Evolutionary conservation across 2,113 vertebrate species (phyloP).

Genomic region (Gallinago undulata): DNA sequence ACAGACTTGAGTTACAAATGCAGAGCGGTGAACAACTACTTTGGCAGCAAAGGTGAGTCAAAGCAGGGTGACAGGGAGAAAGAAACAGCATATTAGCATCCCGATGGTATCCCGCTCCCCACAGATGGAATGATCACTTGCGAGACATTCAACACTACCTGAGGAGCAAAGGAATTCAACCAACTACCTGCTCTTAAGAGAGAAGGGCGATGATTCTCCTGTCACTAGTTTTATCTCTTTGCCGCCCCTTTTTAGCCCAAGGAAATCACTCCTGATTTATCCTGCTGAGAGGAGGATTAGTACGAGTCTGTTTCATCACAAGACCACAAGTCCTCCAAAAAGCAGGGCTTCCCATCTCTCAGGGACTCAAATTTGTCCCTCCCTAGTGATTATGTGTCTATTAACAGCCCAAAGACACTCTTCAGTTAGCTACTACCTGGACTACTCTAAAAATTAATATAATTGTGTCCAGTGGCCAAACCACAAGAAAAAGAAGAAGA

Average conservation of each 20-base stretch:
- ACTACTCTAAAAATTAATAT: background rate
- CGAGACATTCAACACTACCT: background rate
- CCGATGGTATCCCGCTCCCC: background rate
- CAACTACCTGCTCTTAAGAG: background rate
- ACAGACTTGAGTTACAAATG: constrained; percentile 26
- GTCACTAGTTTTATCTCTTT: background rate
- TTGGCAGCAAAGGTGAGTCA: constrained; percentile 27
- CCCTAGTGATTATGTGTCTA: background rate
- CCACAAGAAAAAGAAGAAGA: background rate
- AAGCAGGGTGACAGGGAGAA: accelerated
- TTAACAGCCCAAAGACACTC: background rate
- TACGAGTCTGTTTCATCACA: background rate
- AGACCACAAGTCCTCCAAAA: background rate
- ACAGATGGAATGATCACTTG: background rate
- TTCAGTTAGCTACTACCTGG: background rate
- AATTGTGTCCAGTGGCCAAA: background rate
- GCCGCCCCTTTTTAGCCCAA: background rate
- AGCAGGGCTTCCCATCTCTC: background rate
- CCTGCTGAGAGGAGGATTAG: background rate
- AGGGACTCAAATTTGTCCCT: background rate
- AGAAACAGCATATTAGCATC: background rate
- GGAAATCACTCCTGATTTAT: constrained; percentile 1
- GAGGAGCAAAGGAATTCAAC: constrained; percentile 14
- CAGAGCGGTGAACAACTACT: background rate
- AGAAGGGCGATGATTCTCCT: constrained; percentile 9